Percentiles rank a stretch among this genome's conserved stretches.
Conservation (phyloP, 2,888 invertebrate species). For the Limnephilus lunatus region DNA sequence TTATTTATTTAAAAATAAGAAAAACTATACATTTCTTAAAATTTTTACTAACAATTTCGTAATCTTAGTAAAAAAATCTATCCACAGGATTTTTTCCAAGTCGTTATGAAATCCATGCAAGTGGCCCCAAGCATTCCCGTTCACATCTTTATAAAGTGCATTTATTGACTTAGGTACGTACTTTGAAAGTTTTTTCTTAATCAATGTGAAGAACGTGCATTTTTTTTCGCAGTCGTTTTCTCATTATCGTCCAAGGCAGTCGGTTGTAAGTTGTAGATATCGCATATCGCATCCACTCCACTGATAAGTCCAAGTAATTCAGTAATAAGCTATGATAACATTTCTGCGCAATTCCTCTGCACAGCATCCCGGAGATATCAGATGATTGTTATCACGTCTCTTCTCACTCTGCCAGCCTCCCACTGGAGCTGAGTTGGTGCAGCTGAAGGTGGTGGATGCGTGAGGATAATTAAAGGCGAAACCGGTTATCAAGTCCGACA, state of each 20-base stretch:
- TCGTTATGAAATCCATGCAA: too few species aligned
- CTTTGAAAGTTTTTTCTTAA: background rate
- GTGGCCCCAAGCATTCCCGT: background rate
- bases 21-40: too few species aligned
- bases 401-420: constrained; percentile 10
- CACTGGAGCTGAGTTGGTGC: constrained; percentile 13
- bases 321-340: background rate
- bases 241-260: background rate
- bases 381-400: constrained; percentile 32
- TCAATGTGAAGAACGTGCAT: background rate
- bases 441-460: constrained; percentile 16
- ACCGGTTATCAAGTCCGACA: constrained; percentile 62
- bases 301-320: background rate
- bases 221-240: background rate
- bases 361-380: constrained; percentile 8
- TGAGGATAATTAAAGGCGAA: constrained; percentile 63
- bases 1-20: too few species aligned
- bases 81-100: too few species aligned
- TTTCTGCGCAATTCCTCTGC: background rate
- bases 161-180: background rate
- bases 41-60: too few species aligned
- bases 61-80: too few species aligned
- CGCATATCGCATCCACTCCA: background rate
- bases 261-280: background rate
- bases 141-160: background rate